phyloP scores from a whole-genome alignment of 2,888 invertebrate genomes.

The Neoitamus cyanurus region DNA sequence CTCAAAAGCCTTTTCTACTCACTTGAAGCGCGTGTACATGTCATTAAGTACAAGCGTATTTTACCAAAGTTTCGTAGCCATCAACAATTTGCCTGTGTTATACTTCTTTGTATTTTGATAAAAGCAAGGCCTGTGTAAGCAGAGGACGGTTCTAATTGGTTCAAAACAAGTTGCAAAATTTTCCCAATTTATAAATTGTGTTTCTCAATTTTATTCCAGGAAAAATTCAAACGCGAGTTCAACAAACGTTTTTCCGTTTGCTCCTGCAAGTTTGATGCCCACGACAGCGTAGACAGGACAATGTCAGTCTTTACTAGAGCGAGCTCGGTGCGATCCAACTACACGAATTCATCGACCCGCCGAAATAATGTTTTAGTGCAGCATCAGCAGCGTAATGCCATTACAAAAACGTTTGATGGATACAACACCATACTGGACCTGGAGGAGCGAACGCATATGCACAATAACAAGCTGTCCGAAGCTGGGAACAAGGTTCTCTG shows the following conservation, averaged over 20 bases:
- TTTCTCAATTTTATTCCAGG: constrained; percentile 66
- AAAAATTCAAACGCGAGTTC: constrained; percentile 83
- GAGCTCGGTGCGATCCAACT: constrained; percentile 64
- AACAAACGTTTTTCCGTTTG: constrained; percentile 76
- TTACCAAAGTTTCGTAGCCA: not conserved
- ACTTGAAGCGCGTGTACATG: no score
- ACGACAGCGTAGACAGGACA: constrained; percentile 62
- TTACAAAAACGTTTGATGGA: constrained; percentile 34
- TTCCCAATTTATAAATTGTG: not conserved
- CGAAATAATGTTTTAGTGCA: constrained; percentile 58
- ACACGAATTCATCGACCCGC: constrained; percentile 62
- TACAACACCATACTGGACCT: constrained; percentile 45
- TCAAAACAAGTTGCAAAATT: not conserved
- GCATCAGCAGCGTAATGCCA: constrained; percentile 11
- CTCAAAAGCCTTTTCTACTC: no score
- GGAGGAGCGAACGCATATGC: constrained; percentile 36
- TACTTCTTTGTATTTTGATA: not conserved
- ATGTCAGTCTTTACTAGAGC: constrained; percentile 64
- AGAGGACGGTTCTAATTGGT: not conserved
- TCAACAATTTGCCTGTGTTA: no score
- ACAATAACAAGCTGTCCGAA: constrained; percentile 45
- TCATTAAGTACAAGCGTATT: not conserved
- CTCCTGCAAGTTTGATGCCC: constrained; percentile 62
- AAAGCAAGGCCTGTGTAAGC: not conserved
- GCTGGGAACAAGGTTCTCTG: constrained; percentile 29